Evolutionary conservation across 2,797 vertebrate species (phyloP).

Genomic region (Arnoldichthys spilopterus): DNA sequence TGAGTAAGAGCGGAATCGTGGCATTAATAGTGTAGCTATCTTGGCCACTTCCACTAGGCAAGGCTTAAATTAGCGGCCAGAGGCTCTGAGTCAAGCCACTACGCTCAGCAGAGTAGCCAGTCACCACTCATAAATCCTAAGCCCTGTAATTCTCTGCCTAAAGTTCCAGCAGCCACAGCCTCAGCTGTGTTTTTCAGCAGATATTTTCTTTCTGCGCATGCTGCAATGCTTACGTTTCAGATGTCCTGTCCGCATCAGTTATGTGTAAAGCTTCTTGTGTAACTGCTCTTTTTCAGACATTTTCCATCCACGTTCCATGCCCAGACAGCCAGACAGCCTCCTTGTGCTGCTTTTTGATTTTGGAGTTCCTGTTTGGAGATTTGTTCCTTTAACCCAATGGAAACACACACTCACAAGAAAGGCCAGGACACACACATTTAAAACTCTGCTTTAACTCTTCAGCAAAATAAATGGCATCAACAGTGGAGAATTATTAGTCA

Average conservation of each 20-base stretch:
- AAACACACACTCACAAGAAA: constrained; percentile 3
- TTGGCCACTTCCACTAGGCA: constrained; percentile 58
- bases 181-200: constrained; percentile 64
- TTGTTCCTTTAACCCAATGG: constrained; percentile 20
- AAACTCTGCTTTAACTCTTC: constrained; percentile 9
- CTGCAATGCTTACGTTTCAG: constrained; percentile 15
- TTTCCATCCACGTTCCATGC: constrained; percentile 33
- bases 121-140: constrained; percentile 74
- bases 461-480: no score
- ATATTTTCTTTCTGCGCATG: constrained; percentile 63
- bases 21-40: constrained; percentile 62
- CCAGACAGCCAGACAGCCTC: constrained; percentile 6
- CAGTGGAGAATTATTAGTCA: no score
- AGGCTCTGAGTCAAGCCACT: constrained; percentile 69
- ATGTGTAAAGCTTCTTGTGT: constrained; percentile 55
- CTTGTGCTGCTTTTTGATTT: neutral
- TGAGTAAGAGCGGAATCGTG: constrained; percentile 50
- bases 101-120: constrained; percentile 80
- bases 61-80: constrained; percentile 72
- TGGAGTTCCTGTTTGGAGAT: constrained; percentile 37
- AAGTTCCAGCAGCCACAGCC: constrained; percentile 66
- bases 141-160: constrained; percentile 71
- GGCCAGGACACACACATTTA: neutral
- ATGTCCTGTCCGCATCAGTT: constrained; percentile 68
- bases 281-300: constrained; percentile 21